Evolutionary conservation across 2,888 invertebrate species (phyloP).

Genomic region (Morinoia aosen): DNA sequence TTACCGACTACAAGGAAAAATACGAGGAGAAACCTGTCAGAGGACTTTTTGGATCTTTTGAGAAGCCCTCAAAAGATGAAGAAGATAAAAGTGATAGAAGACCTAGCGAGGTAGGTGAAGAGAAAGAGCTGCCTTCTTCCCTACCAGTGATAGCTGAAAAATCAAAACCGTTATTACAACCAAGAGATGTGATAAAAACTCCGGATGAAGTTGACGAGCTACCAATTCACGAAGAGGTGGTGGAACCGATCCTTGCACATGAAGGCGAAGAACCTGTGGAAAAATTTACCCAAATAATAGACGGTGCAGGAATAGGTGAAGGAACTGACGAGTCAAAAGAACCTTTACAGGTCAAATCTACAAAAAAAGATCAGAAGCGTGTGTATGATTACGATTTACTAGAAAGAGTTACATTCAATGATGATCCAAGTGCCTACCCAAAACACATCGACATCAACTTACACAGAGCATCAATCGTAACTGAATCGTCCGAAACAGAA

Average conservation of each 20-base stretch:
- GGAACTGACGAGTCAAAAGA: background rate
- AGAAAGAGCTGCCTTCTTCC: constrained; percentile 54
- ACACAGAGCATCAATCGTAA: constrained; percentile 62
- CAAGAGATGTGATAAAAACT: constrained; percentile 78
- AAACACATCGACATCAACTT: constrained; percentile 54
- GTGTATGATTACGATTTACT: constrained; percentile 27
- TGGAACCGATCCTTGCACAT: background rate
- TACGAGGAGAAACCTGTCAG: constrained; percentile 66
- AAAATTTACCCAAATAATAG: constrained; percentile 49
- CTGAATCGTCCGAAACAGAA: constrained; percentile 58
- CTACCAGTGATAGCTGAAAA: constrained; percentile 61
- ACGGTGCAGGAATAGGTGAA: background rate
- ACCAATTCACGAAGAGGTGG: constrained; percentile 90
- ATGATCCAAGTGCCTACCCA: constrained; percentile 49
- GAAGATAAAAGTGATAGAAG: constrained; percentile 26
- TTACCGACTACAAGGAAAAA: constrained; percentile 67
- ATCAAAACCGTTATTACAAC: constrained; percentile 62
- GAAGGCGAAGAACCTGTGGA: background rate
- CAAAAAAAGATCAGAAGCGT: background rate
- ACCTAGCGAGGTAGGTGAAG: constrained; percentile 54
- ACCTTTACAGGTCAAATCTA: constrained; percentile 34
- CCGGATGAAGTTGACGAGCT: constrained; percentile 94
- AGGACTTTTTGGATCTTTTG: constrained; percentile 62
- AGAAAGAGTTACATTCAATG: constrained; percentile 46
- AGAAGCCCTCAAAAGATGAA: constrained; percentile 6